Conservation (phyloP, 1,140 invertebrate species). For the Drosophila yakuba region DNA sequence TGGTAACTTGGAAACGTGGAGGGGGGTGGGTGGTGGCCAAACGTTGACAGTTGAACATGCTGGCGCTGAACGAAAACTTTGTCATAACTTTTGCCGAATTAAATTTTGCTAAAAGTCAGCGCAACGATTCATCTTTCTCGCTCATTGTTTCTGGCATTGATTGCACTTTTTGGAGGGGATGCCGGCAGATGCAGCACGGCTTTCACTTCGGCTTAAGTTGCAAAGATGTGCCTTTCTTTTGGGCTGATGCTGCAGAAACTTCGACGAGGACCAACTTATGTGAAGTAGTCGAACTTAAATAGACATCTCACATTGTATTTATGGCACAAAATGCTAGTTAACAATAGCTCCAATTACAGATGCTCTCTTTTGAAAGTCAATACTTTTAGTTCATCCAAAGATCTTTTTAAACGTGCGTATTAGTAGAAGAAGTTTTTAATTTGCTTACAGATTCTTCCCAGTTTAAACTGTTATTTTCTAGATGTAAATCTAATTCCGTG, state of each 20-base stretch:
- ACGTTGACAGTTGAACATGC: conserved; percentile 67
- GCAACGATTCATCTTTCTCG: conserved; percentile 47
- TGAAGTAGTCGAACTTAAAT: conserved; percentile 7
- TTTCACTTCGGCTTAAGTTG: conserved; percentile 23
- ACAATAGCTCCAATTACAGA: not conserved
- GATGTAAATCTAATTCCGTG: too few relatives aligned
- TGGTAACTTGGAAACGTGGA: not conserved
- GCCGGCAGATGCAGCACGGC: not conserved
- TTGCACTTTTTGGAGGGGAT: conserved; percentile 30
- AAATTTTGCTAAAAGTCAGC: conserved; percentile 54
- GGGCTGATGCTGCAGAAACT: conserved; percentile 39
- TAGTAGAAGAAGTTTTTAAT: too few relatives aligned
- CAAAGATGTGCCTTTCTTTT: conserved; percentile 12
- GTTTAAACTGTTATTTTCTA: too few relatives aligned
- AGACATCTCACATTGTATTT: conserved; percentile 1
- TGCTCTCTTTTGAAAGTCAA: not conserved
- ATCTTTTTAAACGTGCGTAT: too few relatives aligned
- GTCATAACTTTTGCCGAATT: conserved; percentile 76
- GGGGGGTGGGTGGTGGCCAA: conserved; percentile 11
- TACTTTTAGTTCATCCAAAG: not conserved
- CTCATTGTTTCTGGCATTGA: conserved; percentile 53
- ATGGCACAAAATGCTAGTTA: not conserved
- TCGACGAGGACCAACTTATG: conserved; percentile 7
- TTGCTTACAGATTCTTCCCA: too few relatives aligned
- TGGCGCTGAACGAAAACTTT: conserved; percentile 63